Conservation (phyloP, 2,113 vertebrate genomes). For the Riparia riparia region DNA sequence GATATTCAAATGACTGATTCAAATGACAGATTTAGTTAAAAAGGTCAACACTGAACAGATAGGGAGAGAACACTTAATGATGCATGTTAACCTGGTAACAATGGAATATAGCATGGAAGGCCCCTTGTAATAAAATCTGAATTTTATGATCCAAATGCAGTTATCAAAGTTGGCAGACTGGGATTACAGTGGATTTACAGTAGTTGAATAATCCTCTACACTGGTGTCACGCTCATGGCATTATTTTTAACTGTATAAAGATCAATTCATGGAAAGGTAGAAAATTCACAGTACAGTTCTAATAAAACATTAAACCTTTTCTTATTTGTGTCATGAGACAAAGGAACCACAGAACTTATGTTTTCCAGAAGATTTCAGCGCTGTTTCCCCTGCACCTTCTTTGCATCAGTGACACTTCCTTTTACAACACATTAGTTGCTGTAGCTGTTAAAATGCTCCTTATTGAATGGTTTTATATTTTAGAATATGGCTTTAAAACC, state of each 20-base stretch:
- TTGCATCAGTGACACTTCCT: not conserved
- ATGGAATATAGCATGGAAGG: not conserved
- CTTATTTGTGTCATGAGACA: not conserved
- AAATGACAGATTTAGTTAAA: not conserved
- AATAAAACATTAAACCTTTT: not conserved
- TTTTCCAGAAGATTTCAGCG: not conserved
- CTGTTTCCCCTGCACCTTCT: not conserved
- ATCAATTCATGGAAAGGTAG: not conserved
- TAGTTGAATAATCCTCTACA: not conserved
- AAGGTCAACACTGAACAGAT: not conserved
- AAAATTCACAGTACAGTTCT: not conserved
- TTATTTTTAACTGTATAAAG: not conserved
- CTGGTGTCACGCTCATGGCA: not conserved
- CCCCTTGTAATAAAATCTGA: not conserved
- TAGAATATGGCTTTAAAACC: not conserved
- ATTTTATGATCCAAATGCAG: not conserved
- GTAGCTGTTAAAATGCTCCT: not conserved
- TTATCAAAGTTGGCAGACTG: not conserved
- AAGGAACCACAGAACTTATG: not conserved
- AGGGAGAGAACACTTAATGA: not conserved
- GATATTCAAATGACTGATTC: not conserved
- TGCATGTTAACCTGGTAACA: not conserved
- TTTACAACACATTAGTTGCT: not conserved
- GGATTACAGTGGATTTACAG: not conserved
- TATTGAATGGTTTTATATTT: not conserved